A percentile compares a stretch with the other conserved stretches of the same genome.
phyloP scores from a whole-genome alignment of 1,140 invertebrate genomes.

The Muscidifurax raptorellus region DNA sequence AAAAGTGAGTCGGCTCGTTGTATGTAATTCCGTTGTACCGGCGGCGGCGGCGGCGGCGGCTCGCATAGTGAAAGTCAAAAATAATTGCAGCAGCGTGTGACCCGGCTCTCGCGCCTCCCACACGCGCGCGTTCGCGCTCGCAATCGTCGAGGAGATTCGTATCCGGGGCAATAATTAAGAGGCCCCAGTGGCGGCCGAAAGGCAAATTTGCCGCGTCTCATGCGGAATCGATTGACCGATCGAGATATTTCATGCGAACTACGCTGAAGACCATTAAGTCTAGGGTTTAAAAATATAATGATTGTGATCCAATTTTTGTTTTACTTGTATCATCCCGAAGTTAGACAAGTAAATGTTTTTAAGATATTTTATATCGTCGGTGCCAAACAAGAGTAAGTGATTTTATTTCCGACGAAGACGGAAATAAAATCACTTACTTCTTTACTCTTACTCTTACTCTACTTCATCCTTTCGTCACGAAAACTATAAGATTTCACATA shows the following conservation, averaged over 20 bases:
- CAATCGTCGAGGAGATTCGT: not conserved
- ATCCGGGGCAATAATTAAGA: conserved; percentile 39
- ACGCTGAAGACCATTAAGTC: conserved; percentile 62
- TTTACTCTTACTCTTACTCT: too few species aligned
- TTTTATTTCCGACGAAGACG: too few species aligned
- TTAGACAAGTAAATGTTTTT: too few species aligned
- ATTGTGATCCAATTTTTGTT: not conserved
- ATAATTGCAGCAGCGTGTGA: conserved; percentile 41
- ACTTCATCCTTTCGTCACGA: too few species aligned
- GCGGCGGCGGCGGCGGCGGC: not conserved
- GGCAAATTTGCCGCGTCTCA: conserved; percentile 37
- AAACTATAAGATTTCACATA: too few species aligned
- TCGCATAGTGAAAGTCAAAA: conserved; percentile 58
- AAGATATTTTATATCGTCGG: too few species aligned
- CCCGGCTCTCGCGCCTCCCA: conserved; percentile 25
- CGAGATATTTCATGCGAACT: conserved; percentile 50
- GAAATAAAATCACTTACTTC: too few species aligned
- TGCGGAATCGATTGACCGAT: conserved; percentile 49
- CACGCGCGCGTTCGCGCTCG: not conserved
- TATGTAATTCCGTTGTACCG: not conserved
- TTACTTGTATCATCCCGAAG: too few species aligned
- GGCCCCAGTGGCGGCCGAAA: not conserved
- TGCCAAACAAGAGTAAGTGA: too few species aligned
- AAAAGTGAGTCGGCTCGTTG: not conserved
- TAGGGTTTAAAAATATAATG: too few species aligned